Percentiles rank a stretch among this genome's conserved stretches.
Evolutionary conservation across 2,888 invertebrate genomes (phyloP).

Genomic region (Drosophila helvetica): DNA sequence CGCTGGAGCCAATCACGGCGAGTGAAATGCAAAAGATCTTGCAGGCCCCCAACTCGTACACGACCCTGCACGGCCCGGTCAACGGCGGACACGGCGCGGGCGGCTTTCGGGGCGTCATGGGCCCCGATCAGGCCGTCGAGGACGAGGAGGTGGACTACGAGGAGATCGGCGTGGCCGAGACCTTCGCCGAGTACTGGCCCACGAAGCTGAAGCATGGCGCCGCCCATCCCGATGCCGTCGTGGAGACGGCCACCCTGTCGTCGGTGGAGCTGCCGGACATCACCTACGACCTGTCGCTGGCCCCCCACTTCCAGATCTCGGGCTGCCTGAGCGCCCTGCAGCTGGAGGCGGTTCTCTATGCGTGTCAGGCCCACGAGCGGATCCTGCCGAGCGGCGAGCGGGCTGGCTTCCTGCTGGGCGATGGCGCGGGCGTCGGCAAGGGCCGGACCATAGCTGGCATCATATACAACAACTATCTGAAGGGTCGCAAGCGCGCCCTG

Average conservation of each 20-base stretch:
- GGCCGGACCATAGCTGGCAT: constrained; percentile 99
- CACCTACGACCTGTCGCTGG: constrained; percentile 92
- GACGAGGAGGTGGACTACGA: constrained; percentile 96
- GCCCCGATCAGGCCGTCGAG: constrained; percentile 42
- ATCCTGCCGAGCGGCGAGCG: constrained; percentile 93
- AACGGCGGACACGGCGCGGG: neutral
- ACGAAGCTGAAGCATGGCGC: constrained; percentile 95
- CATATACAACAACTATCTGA: constrained; percentile 97
- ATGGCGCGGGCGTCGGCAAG: constrained; percentile 99
- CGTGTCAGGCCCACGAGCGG: constrained; percentile 97
- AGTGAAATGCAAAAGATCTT: constrained; percentile 24
- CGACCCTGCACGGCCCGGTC: neutral
- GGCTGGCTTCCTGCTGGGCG: constrained; percentile 98
- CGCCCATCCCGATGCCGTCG: constrained; percentile 99
- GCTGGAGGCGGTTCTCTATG: constrained; percentile 97
- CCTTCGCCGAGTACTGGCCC: constrained; percentile 99
- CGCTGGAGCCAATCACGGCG: constrained; percentile 13
- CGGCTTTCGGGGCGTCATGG: neutral
- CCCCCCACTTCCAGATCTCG: constrained; percentile 91
- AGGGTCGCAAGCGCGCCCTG: constrained; percentile 95
- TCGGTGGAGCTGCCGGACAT: constrained; percentile 97
- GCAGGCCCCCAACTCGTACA: neutral
- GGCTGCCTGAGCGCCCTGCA: constrained; percentile 97
- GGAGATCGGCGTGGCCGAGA: constrained; percentile 98
- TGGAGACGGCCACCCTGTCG: constrained; percentile 98